Conservation (phyloP, 1,140 invertebrate genomes). For the Drosophila parvula region DNA sequence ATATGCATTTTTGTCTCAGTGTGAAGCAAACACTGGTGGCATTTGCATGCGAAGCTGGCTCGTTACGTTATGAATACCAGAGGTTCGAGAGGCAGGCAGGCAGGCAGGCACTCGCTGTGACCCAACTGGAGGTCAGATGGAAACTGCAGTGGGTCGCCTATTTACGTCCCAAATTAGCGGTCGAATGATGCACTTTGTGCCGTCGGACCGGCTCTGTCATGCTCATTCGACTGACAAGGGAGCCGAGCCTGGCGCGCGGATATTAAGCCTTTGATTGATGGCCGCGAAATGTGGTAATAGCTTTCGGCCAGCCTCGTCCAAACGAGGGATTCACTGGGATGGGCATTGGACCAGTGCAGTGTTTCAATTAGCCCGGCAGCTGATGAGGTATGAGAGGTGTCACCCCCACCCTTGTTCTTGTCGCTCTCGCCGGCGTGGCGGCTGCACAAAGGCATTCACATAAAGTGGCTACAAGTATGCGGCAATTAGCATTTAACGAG, state of each 20-base stretch:
- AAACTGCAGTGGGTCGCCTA: slow-evolving; percentile 29
- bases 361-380: slow-evolving; percentile 33
- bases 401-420: slow-evolving; percentile 13
- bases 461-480: slow-evolving; percentile 65
- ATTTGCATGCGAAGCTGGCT: slow-evolving; percentile 62
- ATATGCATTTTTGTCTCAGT: background rate
- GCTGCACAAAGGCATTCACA: slow-evolving; percentile 55
- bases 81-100: slow-evolving; percentile 4
- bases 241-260: slow-evolving; percentile 44
- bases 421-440: background rate
- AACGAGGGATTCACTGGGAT: background rate
- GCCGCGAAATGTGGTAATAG: slow-evolving; percentile 42
- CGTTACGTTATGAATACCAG: slow-evolving; percentile 64
- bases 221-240: slow-evolving; percentile 33
- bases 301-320: slow-evolving; percentile 21
- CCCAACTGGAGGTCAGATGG: slow-evolving; percentile 11
- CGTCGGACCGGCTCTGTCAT: slow-evolving; percentile 23
- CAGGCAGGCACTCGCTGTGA: slow-evolving; percentile 7
- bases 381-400: slow-evolving; percentile 1
- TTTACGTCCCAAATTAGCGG: slow-evolving; percentile 60
- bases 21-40: slow-evolving; percentile 15
- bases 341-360: slow-evolving; percentile 4
- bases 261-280: slow-evolving; percentile 64
- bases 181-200: slow-evolving; percentile 54
- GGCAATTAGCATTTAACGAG: slow-evolving; percentile 76